Evolutionary conservation across 2,113 vertebrate species (phyloP).

Genomic region (Pseudorasbora parva): DNA sequence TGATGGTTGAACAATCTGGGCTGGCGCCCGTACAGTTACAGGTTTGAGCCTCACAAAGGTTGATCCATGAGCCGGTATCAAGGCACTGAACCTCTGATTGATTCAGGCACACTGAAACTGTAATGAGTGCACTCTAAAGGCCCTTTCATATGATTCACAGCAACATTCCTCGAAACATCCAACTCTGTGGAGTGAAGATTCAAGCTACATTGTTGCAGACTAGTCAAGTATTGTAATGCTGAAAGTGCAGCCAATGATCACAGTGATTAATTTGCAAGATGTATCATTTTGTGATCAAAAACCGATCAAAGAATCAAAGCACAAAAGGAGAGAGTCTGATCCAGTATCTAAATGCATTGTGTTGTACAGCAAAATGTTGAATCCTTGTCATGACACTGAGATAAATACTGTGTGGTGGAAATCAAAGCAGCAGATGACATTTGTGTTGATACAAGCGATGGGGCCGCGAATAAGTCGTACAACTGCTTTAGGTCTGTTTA

Average conservation of each 20-base stretch:
- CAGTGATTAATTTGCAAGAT: background rate
- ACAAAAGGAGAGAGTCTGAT: background rate
- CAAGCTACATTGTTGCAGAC: background rate
- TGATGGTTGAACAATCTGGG: background rate
- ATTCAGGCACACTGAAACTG: background rate
- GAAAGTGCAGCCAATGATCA: background rate
- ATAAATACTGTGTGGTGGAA: background rate
- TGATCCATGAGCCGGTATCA: background rate
- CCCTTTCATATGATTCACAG: background rate
- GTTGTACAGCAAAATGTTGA: background rate
- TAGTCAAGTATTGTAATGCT: background rate
- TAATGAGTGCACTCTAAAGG: background rate
- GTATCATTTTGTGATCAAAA: background rate
- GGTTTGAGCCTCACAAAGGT: background rate
- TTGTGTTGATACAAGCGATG: background rate
- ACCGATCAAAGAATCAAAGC: background rate
- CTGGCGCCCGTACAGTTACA: background rate
- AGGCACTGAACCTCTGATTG: background rate
- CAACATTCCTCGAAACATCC: background rate
- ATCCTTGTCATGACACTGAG: background rate
- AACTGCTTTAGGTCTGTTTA: background rate
- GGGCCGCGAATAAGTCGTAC: too few relatives aligned
- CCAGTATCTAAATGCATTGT: background rate
- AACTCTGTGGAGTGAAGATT: background rate
- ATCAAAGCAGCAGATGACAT: slow-evolving; percentile 23